These are phyloP conservation scores for Meloidogyne chitwoodi DNA, from an alignment of 1,140 invertebrate species.

Conservation along the genomic window DNA sequence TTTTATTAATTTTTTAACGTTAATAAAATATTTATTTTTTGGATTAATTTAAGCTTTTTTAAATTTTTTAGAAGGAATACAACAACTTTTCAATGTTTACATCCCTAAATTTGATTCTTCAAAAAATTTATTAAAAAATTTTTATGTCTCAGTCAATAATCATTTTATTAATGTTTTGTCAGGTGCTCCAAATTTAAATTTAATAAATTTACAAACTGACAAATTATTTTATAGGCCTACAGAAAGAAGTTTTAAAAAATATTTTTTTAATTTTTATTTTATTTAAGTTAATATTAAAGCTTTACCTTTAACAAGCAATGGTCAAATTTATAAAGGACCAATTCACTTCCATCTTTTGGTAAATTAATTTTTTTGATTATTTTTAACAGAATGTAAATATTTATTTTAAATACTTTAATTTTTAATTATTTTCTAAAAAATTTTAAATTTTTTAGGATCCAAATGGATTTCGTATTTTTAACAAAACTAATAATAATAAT, in stretches of 20 bases:
- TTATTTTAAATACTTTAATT: neutral
- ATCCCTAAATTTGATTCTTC: neutral
- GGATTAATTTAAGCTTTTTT: neutral
- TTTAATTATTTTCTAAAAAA: neutral
- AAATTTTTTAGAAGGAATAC: neutral
- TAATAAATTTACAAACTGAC: constrained; percentile 10
- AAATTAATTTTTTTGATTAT: neutral
- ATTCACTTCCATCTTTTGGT: constrained; percentile 13
- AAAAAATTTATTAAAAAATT: neutral
- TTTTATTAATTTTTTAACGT: neutral
- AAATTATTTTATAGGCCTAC: constrained; percentile 11
- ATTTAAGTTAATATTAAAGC: constrained; percentile 11
- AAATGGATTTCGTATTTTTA: constrained; percentile 20
- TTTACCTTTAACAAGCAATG: neutral
- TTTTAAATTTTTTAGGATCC: neutral
- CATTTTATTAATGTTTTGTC: neutral
- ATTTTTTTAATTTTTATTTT: neutral
- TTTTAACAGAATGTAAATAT: neutral
- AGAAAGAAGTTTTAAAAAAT: neutral
- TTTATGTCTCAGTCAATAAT: neutral
- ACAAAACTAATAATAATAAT: neutral
- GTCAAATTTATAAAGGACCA: neutral
- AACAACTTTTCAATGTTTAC: neutral
- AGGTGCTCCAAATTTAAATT: neutral
- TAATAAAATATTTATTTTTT: neutral